Evolutionary conservation across 2,113 vertebrate species (phyloP).

Genomic region (Sinocyclocheilus anophthalmus): DNA sequence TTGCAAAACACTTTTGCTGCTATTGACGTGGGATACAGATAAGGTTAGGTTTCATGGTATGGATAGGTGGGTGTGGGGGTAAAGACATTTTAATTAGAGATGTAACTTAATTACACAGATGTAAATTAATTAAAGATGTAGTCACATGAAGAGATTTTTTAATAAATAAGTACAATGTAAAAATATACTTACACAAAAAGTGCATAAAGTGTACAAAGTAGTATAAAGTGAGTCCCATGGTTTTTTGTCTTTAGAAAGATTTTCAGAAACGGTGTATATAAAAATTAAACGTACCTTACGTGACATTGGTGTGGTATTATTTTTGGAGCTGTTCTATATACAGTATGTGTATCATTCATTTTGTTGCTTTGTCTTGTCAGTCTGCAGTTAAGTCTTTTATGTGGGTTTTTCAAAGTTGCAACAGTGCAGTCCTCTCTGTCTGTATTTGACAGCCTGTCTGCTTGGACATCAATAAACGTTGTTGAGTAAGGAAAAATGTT

Average conservation of each 20-base stretch:
- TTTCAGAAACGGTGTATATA: background rate
- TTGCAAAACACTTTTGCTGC: background rate
- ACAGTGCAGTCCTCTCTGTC: background rate
- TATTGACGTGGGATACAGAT: background rate
- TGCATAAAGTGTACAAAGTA: background rate
- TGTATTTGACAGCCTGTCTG: conserved; percentile 12
- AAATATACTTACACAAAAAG: background rate
- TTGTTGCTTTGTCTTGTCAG: background rate
- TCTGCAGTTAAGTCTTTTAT: background rate
- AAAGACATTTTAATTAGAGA: background rate
- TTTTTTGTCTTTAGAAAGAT: background rate
- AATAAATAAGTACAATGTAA: background rate
- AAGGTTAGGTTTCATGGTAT: background rate
- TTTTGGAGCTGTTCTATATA: background rate
- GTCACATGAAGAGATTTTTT: background rate
- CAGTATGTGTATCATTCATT: background rate
- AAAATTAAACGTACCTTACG: too few species aligned
- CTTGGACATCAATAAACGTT: conserved; percentile 50
- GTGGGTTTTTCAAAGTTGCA: conserved; percentile 6
- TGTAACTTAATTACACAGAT: background rate
- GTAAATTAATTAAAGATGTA: background rate
- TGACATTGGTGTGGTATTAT: background rate
- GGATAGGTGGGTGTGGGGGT: background rate
- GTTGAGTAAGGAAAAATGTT: conserved; percentile 50
- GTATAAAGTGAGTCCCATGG: background rate